Percentiles rank a stretch among this genome's conserved stretches.
These are phyloP conservation scores for Betta splendens DNA, from an alignment of 2,797 vertebrate species.

Conservation along the genomic window DNA sequence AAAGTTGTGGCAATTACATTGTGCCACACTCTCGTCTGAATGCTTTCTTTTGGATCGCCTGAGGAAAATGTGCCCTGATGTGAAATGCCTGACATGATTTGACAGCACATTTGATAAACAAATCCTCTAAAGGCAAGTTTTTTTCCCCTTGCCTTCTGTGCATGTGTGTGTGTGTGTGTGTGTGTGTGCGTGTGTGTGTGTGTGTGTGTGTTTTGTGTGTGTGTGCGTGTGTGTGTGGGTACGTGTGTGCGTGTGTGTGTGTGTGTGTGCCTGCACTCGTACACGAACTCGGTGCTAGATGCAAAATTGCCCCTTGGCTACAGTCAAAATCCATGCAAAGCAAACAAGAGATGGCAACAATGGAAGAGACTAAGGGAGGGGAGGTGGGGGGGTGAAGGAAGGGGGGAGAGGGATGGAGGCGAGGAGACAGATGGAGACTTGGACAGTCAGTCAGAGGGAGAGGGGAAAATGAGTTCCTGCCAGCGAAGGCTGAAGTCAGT, in stretches of 20 bases:
- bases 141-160: slow-evolving; percentile 22
- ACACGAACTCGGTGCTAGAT: slow-evolving; percentile 69
- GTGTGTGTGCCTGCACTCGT: slow-evolving; percentile 35
- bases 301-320: slow-evolving; percentile 80
- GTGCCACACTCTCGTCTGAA: slow-evolving; percentile 53
- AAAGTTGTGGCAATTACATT: slow-evolving; percentile 61
- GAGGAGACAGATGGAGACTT: slow-evolving; percentile 70
- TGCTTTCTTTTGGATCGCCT: slow-evolving; percentile 64
- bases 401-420: slow-evolving; percentile 19
- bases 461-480: slow-evolving; percentile 60
- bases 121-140: slow-evolving; percentile 75
- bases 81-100: slow-evolving; percentile 77
- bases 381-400: slow-evolving; percentile 3
- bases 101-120: slow-evolving; percentile 82
- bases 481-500: slow-evolving; percentile 57
- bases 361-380: slow-evolving; percentile 61
- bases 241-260: slow-evolving; percentile 35
- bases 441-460: slow-evolving; percentile 61
- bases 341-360: slow-evolving; percentile 79
- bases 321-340: slow-evolving; percentile 85
- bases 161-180: slow-evolving; percentile 35
- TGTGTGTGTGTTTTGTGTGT: slow-evolving; percentile 35
- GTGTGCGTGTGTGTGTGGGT: slow-evolving; percentile 31
- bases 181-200: slow-evolving; percentile 36
- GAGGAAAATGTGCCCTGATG: slow-evolving; percentile 65